Evolutionary conservation across 2,797 vertebrate species (phyloP), one percentile per base, ranked within the genome.

Genomic region (Huso huso): DNA sequence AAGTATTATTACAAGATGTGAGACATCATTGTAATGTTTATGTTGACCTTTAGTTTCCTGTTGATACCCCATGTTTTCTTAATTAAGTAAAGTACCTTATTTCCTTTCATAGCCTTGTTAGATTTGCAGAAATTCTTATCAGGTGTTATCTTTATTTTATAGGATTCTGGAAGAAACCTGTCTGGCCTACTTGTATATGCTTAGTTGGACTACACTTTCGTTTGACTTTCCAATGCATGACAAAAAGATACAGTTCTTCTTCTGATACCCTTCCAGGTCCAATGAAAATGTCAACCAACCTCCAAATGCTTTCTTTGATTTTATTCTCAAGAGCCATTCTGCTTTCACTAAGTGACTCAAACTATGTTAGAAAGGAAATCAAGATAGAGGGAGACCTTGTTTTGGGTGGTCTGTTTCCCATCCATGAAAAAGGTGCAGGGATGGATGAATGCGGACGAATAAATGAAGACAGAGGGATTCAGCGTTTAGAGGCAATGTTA

Each of bases 361-460:
- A 89, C 69, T 93, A 82, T 79, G 78, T 93, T 70, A 93, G 93
- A 71, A 90, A 91, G 63, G 97, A 98, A 81, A 96, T 98, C 75
- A 97, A 96, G 76, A 95, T 99, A 55, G 97, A 99, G 76, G 97
- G 97, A 60, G 94, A 99, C 83, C 84, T 99, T 68, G 95, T 99
- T 59, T 87, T 99, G 12, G 97, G 96, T 10, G 97, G 95, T 7
- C 83, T 99, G 59, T 99, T 99, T 83, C 97, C 97, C 8, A 89
- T 99, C 72, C 97, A 99, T 0, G 97, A 98, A 78, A 99, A 98
- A 82, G 97, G 96, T 62, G 85, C 84, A 0, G 95, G 95, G 18
- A 87, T 91, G 75, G 97, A 98, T 74, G 97, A 99, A 79, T 98
- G 97, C 67, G 97, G 97, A 7, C 90, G 94, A 60, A 93, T 98